Base-by-base conservation (phyloP, 1,140 invertebrate species). In the Mamestra configurata region DNA sequence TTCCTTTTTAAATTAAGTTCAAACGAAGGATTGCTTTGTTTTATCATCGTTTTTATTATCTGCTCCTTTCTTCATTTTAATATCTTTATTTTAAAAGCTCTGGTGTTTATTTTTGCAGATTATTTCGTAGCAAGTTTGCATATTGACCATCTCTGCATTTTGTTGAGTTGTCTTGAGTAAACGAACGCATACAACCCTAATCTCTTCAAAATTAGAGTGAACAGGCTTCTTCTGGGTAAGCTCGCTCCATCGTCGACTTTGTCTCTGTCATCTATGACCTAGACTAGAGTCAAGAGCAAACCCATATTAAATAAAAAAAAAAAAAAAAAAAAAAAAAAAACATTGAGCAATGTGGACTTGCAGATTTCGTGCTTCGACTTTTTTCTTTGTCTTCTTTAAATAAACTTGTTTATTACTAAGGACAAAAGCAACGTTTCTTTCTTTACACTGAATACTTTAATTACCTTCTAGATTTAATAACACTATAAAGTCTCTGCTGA, bases 311-410 rank as follows among this genome's bases (percentile, higher is more conserved):
- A n/a, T n/a, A n/a, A n/a, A n/a, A n/a, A n/a, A n/a, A n/a, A n/a
- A n/a, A n/a, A n/a, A n/a, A n/a, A n/a, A n/a, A n/a, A n/a, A n/a
- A n/a, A n/a, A n/a, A n/a, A n/a, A n/a, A n/a, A n/a, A n/a, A 70
- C 22, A 31, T 27, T 13, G 20, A 49, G 35, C 22, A 22, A 24
- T 68, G 13, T 40, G 20, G 18, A 22, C n/a, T 15, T 46, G 37
- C 18, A 43, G 31, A 64, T 40, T 43, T 4, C n/a, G 35, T 40
- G 10, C 35, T 35, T 24, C 22, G 53, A 13, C 24, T 27, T 24
- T 55, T n/a, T 53, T 53, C 51, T 53, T 53, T 20, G 51, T 53
- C 18, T 53, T 53, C n/a, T n/a, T 24, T 11, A 55, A 55, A 55
- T 55, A 24, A 55, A 55, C 57, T 64, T 64, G 7, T 20, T 20